These are phyloP conservation scores for Taeniopygia guttata DNA, from an alignment of 2,797 vertebrate genomes.

Conservation along the genomic window DNA sequence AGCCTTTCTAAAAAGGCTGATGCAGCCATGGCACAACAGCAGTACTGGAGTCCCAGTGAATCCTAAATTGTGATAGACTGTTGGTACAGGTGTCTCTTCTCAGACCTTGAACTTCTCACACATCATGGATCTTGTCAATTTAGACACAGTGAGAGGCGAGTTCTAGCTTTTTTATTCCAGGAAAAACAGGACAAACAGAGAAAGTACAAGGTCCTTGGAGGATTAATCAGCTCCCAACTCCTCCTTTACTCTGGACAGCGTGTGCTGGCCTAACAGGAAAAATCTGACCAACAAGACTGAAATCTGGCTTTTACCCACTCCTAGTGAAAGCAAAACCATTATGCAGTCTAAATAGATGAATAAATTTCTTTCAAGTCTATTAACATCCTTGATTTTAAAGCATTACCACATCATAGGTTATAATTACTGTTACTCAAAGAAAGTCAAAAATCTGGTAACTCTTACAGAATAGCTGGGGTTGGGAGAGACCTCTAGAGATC, in stretches of 20 bases:
- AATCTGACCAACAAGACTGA: neutral
- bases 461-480: neutral
- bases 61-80: neutral
- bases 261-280: neutral
- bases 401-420: neutral
- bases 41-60: neutral
- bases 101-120: neutral
- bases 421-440: neutral
- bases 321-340: neutral
- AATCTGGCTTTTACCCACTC: slow-evolving; percentile 16
- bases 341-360: neutral
- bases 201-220: neutral
- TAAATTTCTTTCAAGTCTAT: neutral
- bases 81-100: neutral
- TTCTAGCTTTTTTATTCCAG: neutral
- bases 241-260: neutral
- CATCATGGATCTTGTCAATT: neutral
- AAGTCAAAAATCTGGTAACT: neutral
- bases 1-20: neutral
- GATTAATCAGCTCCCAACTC: neutral
- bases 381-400: neutral
- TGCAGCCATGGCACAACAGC: neutral
- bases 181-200: neutral
- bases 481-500: neutral
- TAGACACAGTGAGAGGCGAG: neutral